phyloP scores from a whole-genome alignment of 2,888 invertebrate genomes.

The Gonocerus acuteangulatus region DNA sequence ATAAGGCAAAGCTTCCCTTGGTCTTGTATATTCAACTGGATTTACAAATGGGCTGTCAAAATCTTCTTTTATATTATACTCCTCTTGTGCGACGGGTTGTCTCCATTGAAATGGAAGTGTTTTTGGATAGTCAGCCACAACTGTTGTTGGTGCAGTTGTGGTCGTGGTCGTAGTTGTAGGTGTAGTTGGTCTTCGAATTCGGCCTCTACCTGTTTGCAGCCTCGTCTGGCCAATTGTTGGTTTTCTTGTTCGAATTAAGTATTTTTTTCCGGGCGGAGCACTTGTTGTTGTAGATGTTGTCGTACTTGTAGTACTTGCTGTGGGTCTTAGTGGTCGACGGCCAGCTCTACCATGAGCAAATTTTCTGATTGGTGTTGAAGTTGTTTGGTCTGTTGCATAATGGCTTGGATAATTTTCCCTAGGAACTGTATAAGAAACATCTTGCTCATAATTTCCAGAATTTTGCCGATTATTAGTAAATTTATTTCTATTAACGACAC shows the following conservation, averaged over 20 bases:
- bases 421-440: too few relatives aligned
- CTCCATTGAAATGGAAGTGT: slow-evolving; percentile 8
- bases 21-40: slow-evolving; percentile 3
- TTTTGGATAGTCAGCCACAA: slow-evolving; percentile 23
- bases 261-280: slow-evolving; percentile 33
- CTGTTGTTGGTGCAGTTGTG: slow-evolving; percentile 28
- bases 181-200: slow-evolving; percentile 43
- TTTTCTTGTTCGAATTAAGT: slow-evolving; percentile 35
- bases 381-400: background rate
- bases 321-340: slow-evolving; percentile 34
- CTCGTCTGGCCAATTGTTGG: slow-evolving; percentile 31
- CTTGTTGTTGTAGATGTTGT: slow-evolving; percentile 19
- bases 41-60: background rate
- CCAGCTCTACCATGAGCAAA: slow-evolving; percentile 19
- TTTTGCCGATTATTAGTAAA: background rate
- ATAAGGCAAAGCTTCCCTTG: background rate
- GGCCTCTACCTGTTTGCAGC: slow-evolving; percentile 32
- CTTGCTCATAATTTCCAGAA: background rate
- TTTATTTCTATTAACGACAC: background rate
- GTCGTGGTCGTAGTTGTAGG: slow-evolving; percentile 37
- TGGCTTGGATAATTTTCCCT: background rate
- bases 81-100: slow-evolving; percentile 1
- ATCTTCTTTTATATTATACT: slow-evolving; percentile 2
- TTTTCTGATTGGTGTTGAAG: slow-evolving; percentile 2
- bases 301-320: slow-evolving; percentile 27